These are phyloP conservation scores for Charina bottae DNA, from an alignment of 2,113 vertebrate genomes.

Conservation along the genomic window DNA sequence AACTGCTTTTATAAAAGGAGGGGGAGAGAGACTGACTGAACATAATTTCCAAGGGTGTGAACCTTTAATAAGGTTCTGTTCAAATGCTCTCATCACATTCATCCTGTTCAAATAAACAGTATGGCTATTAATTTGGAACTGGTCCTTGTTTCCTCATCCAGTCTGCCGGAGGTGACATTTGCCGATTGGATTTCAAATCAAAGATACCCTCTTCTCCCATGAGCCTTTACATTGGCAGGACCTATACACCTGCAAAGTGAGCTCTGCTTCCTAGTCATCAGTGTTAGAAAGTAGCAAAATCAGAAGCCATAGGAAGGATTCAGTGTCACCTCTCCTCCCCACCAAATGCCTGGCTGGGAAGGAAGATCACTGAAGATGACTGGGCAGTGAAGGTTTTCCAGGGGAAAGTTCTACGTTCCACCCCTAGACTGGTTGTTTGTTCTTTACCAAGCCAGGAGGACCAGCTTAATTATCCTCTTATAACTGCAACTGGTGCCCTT, in stretches of 20 bases:
- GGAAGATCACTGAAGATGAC: background rate
- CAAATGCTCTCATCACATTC: background rate
- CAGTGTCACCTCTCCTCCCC: background rate
- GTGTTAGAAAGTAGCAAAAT: background rate
- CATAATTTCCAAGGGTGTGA: constrained; percentile 21
- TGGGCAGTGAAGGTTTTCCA: background rate
- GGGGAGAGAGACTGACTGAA: background rate
- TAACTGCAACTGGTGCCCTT: background rate
- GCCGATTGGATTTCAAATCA: constrained; percentile 55
- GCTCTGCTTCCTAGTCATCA: background rate
- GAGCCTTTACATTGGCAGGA: constrained; percentile 7
- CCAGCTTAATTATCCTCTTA: background rate
- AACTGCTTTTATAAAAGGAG: background rate
- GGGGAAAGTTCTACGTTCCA: too few relatives aligned
- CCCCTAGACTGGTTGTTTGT: background rate
- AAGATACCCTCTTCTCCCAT: constrained; percentile 30
- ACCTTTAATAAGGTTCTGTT: constrained; percentile 28
- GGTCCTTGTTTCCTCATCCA: constrained; percentile 29
- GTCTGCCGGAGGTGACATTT: constrained; percentile 42
- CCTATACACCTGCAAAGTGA: background rate
- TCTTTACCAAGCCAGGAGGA: background rate
- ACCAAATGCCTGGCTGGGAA: background rate
- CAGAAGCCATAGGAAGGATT: rapidly evolving
- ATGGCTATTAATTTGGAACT: constrained; percentile 5
- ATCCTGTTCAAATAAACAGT: constrained; percentile 39